phyloP scores from a whole-genome alignment of 1,140 invertebrate genomes.

The Pollicipes pollicipes region DNA sequence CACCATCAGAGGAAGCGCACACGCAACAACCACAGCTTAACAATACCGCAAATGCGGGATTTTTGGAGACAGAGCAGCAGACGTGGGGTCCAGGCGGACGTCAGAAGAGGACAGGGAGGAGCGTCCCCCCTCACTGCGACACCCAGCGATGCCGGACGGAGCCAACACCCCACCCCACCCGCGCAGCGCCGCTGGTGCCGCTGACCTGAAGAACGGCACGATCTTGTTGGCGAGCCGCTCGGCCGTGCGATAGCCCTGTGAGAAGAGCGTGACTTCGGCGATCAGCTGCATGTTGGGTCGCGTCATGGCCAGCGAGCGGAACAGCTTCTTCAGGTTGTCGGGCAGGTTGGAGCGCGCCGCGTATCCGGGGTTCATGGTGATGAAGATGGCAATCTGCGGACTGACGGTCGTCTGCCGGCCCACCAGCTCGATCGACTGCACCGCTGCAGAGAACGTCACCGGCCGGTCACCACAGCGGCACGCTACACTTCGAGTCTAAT shows the following conservation, averaged over 20 bases:
- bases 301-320: conserved; percentile 96
- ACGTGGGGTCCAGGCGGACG: too few species aligned
- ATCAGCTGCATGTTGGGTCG: conserved; percentile 94
- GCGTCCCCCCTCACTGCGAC: too few species aligned
- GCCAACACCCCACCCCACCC: too few species aligned
- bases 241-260: conserved; percentile 91
- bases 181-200: conserved; percentile 40
- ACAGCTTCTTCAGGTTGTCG: conserved; percentile 97
- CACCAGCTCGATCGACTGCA: conserved; percentile 66
- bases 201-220: conserved; percentile 98
- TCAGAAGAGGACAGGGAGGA: too few species aligned
- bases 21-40: too few species aligned
- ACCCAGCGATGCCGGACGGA: too few species aligned
- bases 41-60: too few species aligned
- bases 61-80: too few species aligned
- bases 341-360: conserved; percentile 96
- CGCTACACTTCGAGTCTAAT: too few species aligned
- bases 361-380: conserved; percentile 99
- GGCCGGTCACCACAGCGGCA: too few species aligned
- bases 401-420: conserved; percentile 84
- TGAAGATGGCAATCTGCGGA: conserved; percentile 99
- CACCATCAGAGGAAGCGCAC: too few species aligned
- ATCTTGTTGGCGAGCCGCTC: conserved; percentile 97
- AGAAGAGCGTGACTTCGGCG: conserved; percentile 98
- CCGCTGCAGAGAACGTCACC: too few species aligned